Percentiles rank a stretch among this genome's conserved stretches.
Evolutionary conservation across 2,113 vertebrate genomes (phyloP).

Genomic region (Tragulus kanchil): DNA sequence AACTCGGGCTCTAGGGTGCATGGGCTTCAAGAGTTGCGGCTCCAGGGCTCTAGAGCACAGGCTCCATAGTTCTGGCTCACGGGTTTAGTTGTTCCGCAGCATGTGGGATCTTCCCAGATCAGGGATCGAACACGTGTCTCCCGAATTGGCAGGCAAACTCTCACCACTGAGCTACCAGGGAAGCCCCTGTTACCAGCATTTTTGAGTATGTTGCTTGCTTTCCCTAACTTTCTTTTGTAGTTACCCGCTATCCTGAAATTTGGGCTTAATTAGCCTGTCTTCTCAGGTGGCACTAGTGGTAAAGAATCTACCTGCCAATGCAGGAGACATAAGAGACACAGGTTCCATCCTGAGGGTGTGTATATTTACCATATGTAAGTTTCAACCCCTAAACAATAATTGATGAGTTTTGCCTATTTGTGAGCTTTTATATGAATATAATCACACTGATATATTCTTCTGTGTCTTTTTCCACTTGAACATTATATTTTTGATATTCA

Average conservation of each 20-base stretch:
- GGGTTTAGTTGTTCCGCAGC: too few species aligned
- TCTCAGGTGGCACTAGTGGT: too few species aligned
- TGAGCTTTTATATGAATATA: not conserved
- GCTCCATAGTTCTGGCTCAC: too few species aligned
- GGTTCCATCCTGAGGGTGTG: not conserved
- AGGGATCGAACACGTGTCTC: too few species aligned
- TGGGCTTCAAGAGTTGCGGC: too few species aligned
- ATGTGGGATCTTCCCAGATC: too few species aligned
- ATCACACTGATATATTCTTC: not conserved
- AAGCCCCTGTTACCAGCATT: not conserved
- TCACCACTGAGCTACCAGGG: not conserved
- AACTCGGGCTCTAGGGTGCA: too few species aligned
- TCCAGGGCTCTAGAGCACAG: too few species aligned
- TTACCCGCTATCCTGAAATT: not conserved
- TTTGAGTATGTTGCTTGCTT: not conserved
- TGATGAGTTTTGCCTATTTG: not conserved
- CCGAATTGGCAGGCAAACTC: too few species aligned
- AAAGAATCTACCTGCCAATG: too few species aligned
- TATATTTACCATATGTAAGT: not conserved
- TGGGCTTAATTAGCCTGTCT: not conserved
- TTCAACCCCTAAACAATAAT: not conserved
- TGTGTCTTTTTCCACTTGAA: not conserved
- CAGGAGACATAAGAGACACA: too few species aligned
- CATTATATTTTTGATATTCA: not conserved
- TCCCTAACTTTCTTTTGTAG: not conserved